A percentile compares a stretch with the other conserved stretches of the same genome.
Conservation (phyloP, 2,888 invertebrate species). For the Campopleginae sp. region DNA sequence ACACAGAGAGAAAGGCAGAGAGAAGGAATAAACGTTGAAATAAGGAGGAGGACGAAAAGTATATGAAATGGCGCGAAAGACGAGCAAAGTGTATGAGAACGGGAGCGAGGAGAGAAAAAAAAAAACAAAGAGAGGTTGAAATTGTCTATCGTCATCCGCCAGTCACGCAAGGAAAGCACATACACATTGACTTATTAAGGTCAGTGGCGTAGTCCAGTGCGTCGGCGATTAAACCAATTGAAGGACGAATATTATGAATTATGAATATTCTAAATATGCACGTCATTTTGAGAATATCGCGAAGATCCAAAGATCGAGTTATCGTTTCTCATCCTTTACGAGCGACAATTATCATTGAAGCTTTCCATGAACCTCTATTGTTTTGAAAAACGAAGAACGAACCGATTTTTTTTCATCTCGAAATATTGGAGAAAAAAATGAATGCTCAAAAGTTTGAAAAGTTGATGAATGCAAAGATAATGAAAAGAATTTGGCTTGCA, state of each 20-base stretch:
- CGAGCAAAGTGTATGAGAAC: constrained; percentile 24
- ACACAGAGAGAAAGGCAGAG: background rate
- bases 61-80: constrained; percentile 55
- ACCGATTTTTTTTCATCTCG: background rate
- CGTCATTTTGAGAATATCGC: background rate
- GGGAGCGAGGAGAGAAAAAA: constrained; percentile 44
- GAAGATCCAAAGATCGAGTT: background rate
- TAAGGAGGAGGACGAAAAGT: constrained; percentile 61
- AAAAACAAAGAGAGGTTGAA: constrained; percentile 38
- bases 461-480: background rate
- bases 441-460: background rate
- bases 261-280: constrained; percentile 3
- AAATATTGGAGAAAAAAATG: background rate
- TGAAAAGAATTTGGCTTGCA: background rate
- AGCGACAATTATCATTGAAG: background rate
- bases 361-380: background rate
- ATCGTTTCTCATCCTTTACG: background rate
- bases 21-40: constrained; percentile 3
- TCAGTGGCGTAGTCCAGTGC: constrained; percentile 76
- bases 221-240: constrained; percentile 40
- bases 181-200: constrained; percentile 78
- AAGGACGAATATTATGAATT: constrained; percentile 27
- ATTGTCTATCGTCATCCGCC: constrained; percentile 78
- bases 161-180: constrained; percentile 76
- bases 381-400: background rate